Conservation (phyloP, 2,888 invertebrate species). For the Calameuta pallipes region DNA sequence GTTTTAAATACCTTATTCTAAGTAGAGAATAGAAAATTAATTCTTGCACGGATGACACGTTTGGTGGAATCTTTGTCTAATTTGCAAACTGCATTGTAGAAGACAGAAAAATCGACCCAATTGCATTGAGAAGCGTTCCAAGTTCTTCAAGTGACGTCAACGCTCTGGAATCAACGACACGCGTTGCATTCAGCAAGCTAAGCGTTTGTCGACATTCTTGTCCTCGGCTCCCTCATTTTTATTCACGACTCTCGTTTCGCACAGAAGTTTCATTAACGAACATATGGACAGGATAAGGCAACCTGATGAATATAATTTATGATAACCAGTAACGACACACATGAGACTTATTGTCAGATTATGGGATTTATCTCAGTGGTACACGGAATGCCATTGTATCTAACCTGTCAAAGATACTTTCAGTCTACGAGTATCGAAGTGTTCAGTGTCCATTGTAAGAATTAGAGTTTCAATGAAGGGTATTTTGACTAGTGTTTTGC, state of each 20-base stretch:
- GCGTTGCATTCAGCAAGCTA: background rate
- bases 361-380: background rate
- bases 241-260: no score
- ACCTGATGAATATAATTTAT: background rate
- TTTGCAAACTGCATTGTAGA: background rate
- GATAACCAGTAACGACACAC: background rate
- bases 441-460: background rate
- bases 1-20: background rate
- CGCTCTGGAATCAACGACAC: background rate
- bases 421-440: background rate
- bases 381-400: background rate
- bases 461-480: background rate
- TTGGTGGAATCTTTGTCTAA: background rate
- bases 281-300: background rate
- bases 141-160: background rate
- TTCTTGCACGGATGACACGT: background rate
- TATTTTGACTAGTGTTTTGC: background rate
- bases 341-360: background rate
- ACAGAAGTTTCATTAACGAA: background rate
- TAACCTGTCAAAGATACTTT: background rate
- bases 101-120: background rate
- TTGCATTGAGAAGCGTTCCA: background rate
- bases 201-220: background rate
- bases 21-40: background rate
- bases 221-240: background rate